phyloP scores from a whole-genome alignment of 1,140 invertebrate genomes.

The Laupala kohalensis region DNA sequence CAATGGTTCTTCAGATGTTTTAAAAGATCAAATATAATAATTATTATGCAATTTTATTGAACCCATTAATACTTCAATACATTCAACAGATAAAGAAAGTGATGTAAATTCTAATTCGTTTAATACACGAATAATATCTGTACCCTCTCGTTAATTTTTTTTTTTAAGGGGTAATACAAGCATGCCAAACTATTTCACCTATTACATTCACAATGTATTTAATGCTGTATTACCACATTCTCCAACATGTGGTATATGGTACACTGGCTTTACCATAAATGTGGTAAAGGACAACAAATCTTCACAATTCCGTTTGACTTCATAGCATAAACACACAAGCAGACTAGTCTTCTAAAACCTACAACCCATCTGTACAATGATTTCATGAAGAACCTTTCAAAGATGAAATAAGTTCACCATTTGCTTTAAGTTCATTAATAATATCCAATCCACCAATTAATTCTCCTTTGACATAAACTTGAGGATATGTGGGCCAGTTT shows the following conservation, averaged over 20 bases:
- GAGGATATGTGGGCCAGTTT: slow-evolving; percentile 96
- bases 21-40: no score
- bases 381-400: slow-evolving; percentile 21
- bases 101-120: no score
- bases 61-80: no score
- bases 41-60: no score
- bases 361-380: background rate
- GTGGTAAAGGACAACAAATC: background rate
- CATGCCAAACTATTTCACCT: no score
- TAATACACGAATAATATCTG: no score
- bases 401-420: slow-evolving; percentile 39
- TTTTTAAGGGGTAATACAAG: no score
- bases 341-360: background rate
- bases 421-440: slow-evolving; percentile 67
- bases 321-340: background rate
- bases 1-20: no score
- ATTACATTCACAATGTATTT: background rate
- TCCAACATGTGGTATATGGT: background rate
- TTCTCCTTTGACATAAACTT: slow-evolving; percentile 87
- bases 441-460: slow-evolving; percentile 94
- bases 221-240: background rate
- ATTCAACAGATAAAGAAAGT: no score
- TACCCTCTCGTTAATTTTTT: no score
- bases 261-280: no score
- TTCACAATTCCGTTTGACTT: background rate